Percentiles rank a stretch among this genome's conserved stretches.
Conservation (phyloP, 2,797 vertebrate species). For the Lateolabrax maculatus region DNA sequence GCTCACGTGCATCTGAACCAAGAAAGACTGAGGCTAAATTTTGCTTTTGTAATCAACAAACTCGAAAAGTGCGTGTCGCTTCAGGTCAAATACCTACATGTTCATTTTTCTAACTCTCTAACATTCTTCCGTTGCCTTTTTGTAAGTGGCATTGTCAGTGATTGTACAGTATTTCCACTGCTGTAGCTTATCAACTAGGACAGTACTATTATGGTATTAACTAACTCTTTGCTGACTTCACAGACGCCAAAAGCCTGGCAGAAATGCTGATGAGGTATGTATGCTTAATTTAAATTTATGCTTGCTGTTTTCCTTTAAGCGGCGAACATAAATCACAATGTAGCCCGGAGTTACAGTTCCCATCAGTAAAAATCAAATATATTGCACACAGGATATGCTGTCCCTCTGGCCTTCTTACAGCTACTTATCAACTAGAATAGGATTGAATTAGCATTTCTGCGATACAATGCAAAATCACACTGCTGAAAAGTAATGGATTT, state of each 20-base stretch:
- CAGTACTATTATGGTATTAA: conserved; percentile 64
- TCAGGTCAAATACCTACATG: background rate
- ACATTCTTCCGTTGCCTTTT: conserved; percentile 10
- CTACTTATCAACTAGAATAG: conserved; percentile 69
- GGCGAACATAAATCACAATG: conserved; percentile 68
- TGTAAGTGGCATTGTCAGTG: conserved; percentile 30
- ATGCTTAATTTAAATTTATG: conserved; percentile 72
- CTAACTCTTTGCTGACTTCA: conserved; percentile 82
- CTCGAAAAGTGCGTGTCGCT: background rate
- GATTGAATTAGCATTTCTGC: conserved; percentile 66
- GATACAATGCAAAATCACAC: conserved; percentile 48
- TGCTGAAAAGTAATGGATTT: conserved; percentile 50
- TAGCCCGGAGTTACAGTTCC: conserved; percentile 45
- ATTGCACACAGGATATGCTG: conserved; percentile 29
- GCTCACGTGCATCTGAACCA: background rate
- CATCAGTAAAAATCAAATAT: conserved; percentile 68
- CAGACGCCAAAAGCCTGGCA: conserved; percentile 99
- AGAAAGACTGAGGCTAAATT: conserved; percentile 8
- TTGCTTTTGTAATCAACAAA: conserved; percentile 20
- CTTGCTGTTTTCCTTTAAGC: conserved; percentile 62
- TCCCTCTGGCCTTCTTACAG: conserved; percentile 49
- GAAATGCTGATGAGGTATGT: conserved; percentile 99
- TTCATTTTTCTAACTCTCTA: background rate
- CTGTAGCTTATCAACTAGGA: conserved; percentile 50
- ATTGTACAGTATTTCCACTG: conserved; percentile 30